Conservation (phyloP, 1,140 invertebrate genomes). For the Cydia amplana region DNA sequence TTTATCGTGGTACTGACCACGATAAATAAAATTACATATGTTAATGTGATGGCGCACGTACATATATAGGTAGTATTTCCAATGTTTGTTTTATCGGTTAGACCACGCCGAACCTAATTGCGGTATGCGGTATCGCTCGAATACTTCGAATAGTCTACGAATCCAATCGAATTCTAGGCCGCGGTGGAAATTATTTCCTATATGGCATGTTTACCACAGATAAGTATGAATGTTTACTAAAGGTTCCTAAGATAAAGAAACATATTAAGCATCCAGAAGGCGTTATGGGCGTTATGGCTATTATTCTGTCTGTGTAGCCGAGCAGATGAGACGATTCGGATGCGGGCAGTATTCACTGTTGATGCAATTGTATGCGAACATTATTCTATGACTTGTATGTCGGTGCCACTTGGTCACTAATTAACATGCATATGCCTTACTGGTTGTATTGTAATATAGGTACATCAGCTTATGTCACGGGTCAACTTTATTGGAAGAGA, state of each 20-base stretch:
- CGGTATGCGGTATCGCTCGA: not conserved
- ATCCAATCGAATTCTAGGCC: not conserved
- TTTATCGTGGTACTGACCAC: too few species aligned
- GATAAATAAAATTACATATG: too few species aligned
- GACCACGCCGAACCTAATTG: not conserved
- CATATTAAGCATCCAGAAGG: too few species aligned
- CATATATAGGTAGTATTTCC: too few species aligned
- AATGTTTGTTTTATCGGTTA: slow-evolving; percentile 13
- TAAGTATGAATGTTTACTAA: too few species aligned
- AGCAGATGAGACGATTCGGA: not conserved
- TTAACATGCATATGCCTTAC: slow-evolving; percentile 9
- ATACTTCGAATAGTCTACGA: not conserved
- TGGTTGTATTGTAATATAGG: not conserved
- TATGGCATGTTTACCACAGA: too few species aligned
- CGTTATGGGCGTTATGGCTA: too few species aligned
- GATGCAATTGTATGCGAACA: not conserved
- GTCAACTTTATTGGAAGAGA: not conserved
- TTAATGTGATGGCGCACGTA: too few species aligned
- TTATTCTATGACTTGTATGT: slow-evolving; percentile 9
- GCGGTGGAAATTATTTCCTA: too few species aligned
- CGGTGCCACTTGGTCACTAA: not conserved
- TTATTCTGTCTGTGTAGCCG: too few species aligned
- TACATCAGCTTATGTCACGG: not conserved
- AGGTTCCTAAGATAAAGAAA: too few species aligned
- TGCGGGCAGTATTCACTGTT: slow-evolving; percentile 18